Evolutionary conservation across 2,797 vertebrate genomes (phyloP).

Genomic region (Syngnathus acus): DNA sequence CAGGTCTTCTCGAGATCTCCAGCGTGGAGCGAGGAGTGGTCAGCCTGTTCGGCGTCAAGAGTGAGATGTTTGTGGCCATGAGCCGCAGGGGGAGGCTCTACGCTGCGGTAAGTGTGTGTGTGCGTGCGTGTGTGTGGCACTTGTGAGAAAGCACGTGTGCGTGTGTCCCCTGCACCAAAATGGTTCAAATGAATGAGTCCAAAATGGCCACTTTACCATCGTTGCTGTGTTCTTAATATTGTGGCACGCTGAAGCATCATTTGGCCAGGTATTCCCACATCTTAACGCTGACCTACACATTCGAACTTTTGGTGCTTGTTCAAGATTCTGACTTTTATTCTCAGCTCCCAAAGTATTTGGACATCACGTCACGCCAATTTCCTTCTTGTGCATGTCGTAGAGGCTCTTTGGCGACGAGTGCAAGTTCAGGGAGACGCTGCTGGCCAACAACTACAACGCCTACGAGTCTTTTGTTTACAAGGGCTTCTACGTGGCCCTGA

Average conservation of each 20-base stretch:
- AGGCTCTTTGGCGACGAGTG: conserved; percentile 85
- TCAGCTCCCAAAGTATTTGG: background rate
- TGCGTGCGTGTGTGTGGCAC: background rate
- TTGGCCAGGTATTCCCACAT: background rate
- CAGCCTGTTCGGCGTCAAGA: conserved; percentile 87
- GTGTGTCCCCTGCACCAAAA: no score
- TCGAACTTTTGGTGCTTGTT: background rate
- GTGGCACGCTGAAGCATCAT: background rate
- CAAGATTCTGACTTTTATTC: background rate
- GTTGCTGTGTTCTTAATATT: background rate
- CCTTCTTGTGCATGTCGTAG: conserved; percentile 49
- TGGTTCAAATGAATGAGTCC: background rate
- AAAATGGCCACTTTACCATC: background rate
- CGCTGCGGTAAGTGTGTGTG: conserved; percentile 72
- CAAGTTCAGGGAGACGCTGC: conserved; percentile 90
- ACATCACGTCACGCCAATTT: background rate
- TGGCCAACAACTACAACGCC: conserved; percentile 96
- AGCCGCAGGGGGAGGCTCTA: conserved; percentile 88
- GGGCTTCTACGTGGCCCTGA: conserved; percentile 89
- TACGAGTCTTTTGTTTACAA: conserved; percentile 85
- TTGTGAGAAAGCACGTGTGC: background rate
- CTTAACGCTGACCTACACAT: background rate
- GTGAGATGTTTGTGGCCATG: conserved; percentile 89
- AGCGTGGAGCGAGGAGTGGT: conserved; percentile 91
- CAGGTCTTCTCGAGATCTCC: conserved; percentile 93